phyloP scores from a whole-genome alignment of 2,888 invertebrate species.

The Acanthoscelides obtectus region DNA sequence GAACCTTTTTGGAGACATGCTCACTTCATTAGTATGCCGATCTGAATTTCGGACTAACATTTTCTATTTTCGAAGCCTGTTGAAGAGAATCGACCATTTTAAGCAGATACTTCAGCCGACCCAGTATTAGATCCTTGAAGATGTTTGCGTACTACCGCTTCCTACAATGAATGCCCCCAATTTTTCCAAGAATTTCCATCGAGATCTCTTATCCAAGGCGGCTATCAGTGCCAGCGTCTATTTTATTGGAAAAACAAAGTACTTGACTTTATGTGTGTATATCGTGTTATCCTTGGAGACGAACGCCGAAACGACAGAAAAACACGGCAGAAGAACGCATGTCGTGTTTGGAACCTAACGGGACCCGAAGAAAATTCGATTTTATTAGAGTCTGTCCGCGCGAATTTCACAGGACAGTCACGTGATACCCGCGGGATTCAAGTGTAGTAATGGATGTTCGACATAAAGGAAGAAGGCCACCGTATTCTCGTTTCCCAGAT shows the following conservation, averaged over 20 bases:
- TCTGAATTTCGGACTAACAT: too few species aligned
- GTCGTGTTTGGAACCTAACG: not conserved
- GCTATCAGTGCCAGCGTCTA: not conserved
- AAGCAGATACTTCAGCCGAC: too few species aligned
- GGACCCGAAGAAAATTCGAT: not conserved
- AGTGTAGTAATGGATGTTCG: not conserved
- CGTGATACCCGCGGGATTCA: not conserved
- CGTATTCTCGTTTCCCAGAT: not conserved
- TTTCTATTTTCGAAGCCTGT: too few species aligned
- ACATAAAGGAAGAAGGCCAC: not conserved
- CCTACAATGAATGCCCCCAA: too few species aligned
- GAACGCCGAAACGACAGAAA: not conserved
- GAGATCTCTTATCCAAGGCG: not conserved
- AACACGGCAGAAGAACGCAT: not conserved
- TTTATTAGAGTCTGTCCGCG: not conserved
- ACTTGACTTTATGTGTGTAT: not conserved
- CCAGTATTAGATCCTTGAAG: too few species aligned
- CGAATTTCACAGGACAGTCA: not conserved
- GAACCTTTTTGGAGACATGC: too few species aligned
- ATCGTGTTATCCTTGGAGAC: not conserved
- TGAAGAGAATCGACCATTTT: too few species aligned
- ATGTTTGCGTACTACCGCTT: too few species aligned
- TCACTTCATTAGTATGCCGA: too few species aligned
- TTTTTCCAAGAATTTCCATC: not conserved
- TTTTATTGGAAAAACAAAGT: not conserved